Evolutionary conservation across 2,797 vertebrate genomes (phyloP).

Genomic region (Luscinia luscinia): DNA sequence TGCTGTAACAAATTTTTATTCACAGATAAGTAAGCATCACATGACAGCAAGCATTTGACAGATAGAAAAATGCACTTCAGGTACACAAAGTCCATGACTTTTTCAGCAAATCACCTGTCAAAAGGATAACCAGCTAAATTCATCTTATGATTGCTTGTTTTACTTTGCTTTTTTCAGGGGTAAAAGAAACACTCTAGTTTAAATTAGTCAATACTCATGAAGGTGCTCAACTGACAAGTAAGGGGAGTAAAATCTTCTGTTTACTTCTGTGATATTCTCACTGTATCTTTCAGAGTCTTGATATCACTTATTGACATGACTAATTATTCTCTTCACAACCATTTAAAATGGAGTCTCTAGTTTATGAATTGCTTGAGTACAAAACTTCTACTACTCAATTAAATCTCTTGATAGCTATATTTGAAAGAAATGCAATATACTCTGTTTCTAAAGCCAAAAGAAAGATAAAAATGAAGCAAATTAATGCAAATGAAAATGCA

Average conservation of each 20-base stretch:
- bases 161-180: neutral
- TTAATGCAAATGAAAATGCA: neutral
- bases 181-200: neutral
- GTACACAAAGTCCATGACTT: neutral
- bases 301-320: neutral
- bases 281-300: neutral
- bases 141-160: neutral
- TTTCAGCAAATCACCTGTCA: neutral
- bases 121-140: neutral
- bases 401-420: neutral
- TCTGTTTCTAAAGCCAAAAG: neutral
- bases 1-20: slow-evolving; percentile 10
- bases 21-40: slow-evolving; percentile 25
- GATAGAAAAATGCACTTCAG: slow-evolving; percentile 13
- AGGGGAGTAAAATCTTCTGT: neutral
- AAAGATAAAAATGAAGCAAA: neutral
- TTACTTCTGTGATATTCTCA: neutral
- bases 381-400: slow-evolving; percentile 6
- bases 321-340: neutral
- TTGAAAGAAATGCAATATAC: neutral
- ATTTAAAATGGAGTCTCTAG: neutral
- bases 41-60: neutral
- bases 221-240: neutral
- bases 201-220: neutral
- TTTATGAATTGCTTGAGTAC: neutral